Conservation (phyloP, 1,140 invertebrate genomes). For the Drosophila quadrilineata region DNA sequence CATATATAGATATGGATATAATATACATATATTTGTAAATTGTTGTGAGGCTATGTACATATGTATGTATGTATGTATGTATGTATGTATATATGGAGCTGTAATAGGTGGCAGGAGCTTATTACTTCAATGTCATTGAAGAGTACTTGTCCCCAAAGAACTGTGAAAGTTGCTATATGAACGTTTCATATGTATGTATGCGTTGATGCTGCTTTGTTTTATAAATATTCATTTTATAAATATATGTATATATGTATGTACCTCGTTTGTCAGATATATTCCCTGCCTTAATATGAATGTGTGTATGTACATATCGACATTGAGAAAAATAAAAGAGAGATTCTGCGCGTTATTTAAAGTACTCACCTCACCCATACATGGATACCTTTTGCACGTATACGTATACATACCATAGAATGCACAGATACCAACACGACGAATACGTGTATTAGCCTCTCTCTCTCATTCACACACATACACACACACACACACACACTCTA, state of each 20-base stretch:
- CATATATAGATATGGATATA: too few relatives aligned
- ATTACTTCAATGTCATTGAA: slow-evolving; percentile 60
- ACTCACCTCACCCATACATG: too few relatives aligned
- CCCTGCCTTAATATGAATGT: slow-evolving; percentile 50
- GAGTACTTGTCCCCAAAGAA: slow-evolving; percentile 58
- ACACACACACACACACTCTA: not conserved
- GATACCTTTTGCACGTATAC: too few relatives aligned
- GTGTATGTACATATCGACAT: slow-evolving; percentile 38
- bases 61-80: not conserved
- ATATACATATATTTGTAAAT: too few relatives aligned
- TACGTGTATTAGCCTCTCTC: too few relatives aligned
- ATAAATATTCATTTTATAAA: slow-evolving; percentile 11
- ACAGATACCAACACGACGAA: too few relatives aligned
- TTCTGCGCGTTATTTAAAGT: slow-evolving; percentile 48
- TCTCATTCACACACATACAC: slow-evolving; percentile 7
- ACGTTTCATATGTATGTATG: slow-evolving; percentile 37
- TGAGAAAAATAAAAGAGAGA: slow-evolving; percentile 63
- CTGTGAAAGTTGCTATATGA: slow-evolving; percentile 43
- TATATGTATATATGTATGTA: slow-evolving; percentile 6
- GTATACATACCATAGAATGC: too few relatives aligned
- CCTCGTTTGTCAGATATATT: slow-evolving; percentile 18
- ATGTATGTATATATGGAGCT: not conserved
- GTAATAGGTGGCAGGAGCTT: not conserved
- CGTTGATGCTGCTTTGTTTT: slow-evolving; percentile 21
- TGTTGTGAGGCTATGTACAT: too few relatives aligned